Base-by-base conservation (phyloP, 1,140 invertebrate genomes). In the Sminthurides bifidus region DNA sequence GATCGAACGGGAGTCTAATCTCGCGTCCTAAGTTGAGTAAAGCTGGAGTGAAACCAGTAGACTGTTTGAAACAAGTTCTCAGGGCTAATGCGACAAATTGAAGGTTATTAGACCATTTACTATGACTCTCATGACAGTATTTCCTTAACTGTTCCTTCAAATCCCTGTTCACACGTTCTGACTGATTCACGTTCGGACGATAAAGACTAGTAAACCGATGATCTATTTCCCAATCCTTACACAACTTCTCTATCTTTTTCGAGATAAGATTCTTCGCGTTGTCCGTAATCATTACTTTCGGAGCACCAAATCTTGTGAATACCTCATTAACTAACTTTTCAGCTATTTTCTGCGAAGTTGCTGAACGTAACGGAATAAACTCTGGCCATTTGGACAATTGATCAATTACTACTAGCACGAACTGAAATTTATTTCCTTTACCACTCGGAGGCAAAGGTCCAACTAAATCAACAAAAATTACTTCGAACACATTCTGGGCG, bases 151-250 rank as follows among this genome's bases (percentile, higher is more conserved):
- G 68, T 1, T 64, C 60, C 54, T 75, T 73, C 1, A 76, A 19
- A 19, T 70, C 68, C 14, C 68, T 40, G 52, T 75, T 75, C 6
- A 68, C 68, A 21, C 72, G 53, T 59, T 75, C 73, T 0, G 68
- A 67, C 0, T 67, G 68, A 49, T 75, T 74, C 0, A 68, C 61
- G 43, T 70, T 65, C 5, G 71, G 68, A 54, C 71, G 70, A 56
- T 75, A 74, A 0, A 66, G 27, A 0, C 68, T 65, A 0, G 62
- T 65, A 17, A 63, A 67, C 3, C 14, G 14, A 23, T 59, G 57
- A 6, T 54, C 2, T 3, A 59, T 48, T 1, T 38, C 31, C 35
- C 37, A 53, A 19, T 59, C 35, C 21, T 15, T 1, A 31, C 52
- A 59, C 26, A 59, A 37, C 6, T 41, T 46, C 35, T 50, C 44